A percentile compares a stretch with the other conserved stretches of the same genome.
Conservation (phyloP, 2,888 invertebrate species). For the Limnephilus auricula region DNA sequence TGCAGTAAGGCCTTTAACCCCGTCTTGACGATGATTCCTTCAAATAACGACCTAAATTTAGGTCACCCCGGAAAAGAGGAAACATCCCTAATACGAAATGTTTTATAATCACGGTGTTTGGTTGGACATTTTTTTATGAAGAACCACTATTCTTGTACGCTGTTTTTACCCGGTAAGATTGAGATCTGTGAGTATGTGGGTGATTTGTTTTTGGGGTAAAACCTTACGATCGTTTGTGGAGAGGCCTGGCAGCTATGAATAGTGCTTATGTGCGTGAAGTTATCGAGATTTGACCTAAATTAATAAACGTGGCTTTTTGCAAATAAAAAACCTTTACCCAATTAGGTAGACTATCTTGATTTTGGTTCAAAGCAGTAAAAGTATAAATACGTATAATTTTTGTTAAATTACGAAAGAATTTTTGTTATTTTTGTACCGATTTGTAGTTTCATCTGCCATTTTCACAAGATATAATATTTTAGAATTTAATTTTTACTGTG, state of each 20-base stretch:
- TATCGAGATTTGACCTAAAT: slow-evolving; percentile 36
- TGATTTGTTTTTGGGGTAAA: slow-evolving; percentile 37
- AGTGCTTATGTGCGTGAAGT: slow-evolving; percentile 17
- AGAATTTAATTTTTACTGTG: too few relatives aligned
- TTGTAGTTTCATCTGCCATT: not conserved
- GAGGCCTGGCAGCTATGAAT: not conserved
- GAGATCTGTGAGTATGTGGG: slow-evolving; percentile 18
- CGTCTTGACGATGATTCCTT: slow-evolving; percentile 22
- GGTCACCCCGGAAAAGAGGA: not conserved
- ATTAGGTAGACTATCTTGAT: not conserved
- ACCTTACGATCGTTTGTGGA: slow-evolving; percentile 27
- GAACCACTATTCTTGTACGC: not conserved
- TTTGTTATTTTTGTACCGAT: not conserved
- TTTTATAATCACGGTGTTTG: not conserved
- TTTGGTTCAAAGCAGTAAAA: not conserved
- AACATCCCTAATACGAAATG: not conserved
- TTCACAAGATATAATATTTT: not conserved
- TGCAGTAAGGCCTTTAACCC: slow-evolving; percentile 39
- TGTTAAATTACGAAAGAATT: not conserved
- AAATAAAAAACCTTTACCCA: not conserved
- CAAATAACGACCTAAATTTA: not conserved
- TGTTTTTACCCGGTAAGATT: not conserved
- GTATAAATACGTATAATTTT: not conserved
- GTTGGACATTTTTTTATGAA: not conserved
- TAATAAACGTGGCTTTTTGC: not conserved